Evolutionary conservation across 92 coral and sea anemone species (phyloP), one percentile per base, ranked within the genome.

Genomic region (Phenganax stokvisi): DNA sequence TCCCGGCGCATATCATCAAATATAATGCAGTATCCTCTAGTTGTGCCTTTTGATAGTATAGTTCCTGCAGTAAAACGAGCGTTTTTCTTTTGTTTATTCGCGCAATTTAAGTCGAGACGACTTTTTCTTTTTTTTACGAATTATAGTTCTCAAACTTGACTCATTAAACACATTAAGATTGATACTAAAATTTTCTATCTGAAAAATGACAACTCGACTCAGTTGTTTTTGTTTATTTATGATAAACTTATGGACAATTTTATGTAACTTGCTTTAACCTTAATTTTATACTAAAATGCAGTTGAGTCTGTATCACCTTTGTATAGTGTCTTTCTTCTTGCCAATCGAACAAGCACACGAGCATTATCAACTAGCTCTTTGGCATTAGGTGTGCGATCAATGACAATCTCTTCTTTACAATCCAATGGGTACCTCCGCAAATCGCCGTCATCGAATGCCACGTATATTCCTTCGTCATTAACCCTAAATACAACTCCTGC

Each of bases 11-110:
- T 16, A 10, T 75, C 80, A 60, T 75, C 80, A 75, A 75, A 75
- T 29, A 29, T 27, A 8, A 75, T 75, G 17, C 66, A 75, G 47
- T 75, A 75, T 75, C 80, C 80, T 57, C 80, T 75, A 10, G 10
- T 3, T 55, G 47, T 55, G 47, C 64, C 37, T 10, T 9, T 51
- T 0, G 64, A 30, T 1, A 51, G 25, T 55, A 75, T 56, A 47
- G 16, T 53, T 6, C 80, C 80, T 75, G 66, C 9, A 55, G 30
- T 27, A 73, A 6, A 25, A 73, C 47, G 47, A 37, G 47, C 47
- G 47, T 37, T 1, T 37, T 37, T 37, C 4, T 37, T 37, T 37
- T 1, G 1, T 37, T 37, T 37, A 37, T 37, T 37, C 47, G 4
- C 47, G 4, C 4, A 37, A 37, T 37, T 37, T 1, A 37, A 37